Conservation (phyloP, 2,113 vertebrate species). For the Pitta sordida region DNA sequence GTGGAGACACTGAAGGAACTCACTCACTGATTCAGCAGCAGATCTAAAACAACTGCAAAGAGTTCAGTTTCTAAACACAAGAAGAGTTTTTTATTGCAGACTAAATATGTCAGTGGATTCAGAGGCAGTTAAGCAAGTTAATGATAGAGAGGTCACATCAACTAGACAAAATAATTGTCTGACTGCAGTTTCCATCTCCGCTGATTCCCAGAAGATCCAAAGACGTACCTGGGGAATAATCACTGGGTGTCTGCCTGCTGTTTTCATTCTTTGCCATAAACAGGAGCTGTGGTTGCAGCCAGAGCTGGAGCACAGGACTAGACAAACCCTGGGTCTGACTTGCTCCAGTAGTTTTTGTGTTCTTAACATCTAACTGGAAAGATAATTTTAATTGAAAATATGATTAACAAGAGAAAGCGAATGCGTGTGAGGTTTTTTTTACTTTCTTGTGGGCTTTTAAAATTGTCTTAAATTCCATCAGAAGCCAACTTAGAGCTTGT, state of each 20-base stretch:
- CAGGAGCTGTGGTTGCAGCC: not conserved
- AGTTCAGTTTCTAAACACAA: not conserved
- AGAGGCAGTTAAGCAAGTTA: not conserved
- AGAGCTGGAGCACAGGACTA: not conserved
- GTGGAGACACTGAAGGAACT: not conserved
- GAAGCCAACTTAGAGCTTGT: constrained; percentile 25
- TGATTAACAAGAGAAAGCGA: not conserved
- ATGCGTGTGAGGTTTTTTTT: not conserved
- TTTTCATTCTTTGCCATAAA: not conserved
- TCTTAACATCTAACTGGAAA: not conserved
- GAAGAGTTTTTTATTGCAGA: not conserved
- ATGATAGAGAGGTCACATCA: not conserved
- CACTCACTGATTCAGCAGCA: not conserved
- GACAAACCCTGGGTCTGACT: not conserved
- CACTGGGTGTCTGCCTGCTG: not conserved
- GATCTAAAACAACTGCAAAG: not conserved
- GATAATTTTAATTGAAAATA: constrained; percentile 44
- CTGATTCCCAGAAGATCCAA: not conserved
- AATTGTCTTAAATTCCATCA: constrained; percentile 4
- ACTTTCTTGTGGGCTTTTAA: constrained; percentile 22
- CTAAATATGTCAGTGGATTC: not conserved
- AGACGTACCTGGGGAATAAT: not conserved
- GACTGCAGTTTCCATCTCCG: not conserved
- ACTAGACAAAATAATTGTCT: not conserved
- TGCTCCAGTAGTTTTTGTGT: not conserved